These are phyloP conservation scores for Drosophila seguyi DNA, from an alignment of 1,140 invertebrate species.

Conservation along the genomic window DNA sequence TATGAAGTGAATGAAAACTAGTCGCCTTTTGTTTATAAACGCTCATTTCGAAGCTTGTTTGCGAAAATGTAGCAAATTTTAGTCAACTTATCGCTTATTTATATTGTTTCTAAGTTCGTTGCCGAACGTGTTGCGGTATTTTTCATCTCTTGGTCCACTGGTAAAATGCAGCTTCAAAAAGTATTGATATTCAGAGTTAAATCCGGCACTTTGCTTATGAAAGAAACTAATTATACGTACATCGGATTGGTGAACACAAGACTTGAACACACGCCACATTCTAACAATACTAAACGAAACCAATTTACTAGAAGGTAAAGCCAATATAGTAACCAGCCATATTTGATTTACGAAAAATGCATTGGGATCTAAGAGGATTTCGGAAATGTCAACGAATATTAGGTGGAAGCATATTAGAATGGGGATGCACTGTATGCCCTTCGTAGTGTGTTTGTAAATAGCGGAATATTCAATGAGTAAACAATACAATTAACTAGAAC, in stretches of 20 bases:
- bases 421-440: not conserved
- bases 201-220: conserved; percentile 19
- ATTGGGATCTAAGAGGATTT: conserved; percentile 15
- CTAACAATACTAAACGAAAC: conserved; percentile 29
- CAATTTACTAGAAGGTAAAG: conserved; percentile 28
- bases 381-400: conserved; percentile 46
- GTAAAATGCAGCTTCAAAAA: not conserved
- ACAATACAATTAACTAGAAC: conserved; percentile 41
- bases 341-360: conserved; percentile 10
- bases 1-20: too few species aligned
- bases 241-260: conserved; percentile 48
- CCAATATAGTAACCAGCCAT: conserved; percentile 5
- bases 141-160: not conserved
- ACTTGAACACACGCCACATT: conserved; percentile 59
- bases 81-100: too few species aligned
- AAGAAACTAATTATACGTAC: conserved; percentile 47
- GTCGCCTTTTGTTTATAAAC: too few species aligned
- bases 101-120: too few species aligned
- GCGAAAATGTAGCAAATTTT: not conserved
- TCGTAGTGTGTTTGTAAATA: conserved; percentile 45
- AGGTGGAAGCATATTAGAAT: conserved; percentile 2
- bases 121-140: not conserved
- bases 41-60: too few species aligned
- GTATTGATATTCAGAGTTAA: not conserved
- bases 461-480: conserved; percentile 37